phyloP scores from a whole-genome alignment of 2,113 vertebrate genomes.

The Xenopus tropicalis region DNA sequence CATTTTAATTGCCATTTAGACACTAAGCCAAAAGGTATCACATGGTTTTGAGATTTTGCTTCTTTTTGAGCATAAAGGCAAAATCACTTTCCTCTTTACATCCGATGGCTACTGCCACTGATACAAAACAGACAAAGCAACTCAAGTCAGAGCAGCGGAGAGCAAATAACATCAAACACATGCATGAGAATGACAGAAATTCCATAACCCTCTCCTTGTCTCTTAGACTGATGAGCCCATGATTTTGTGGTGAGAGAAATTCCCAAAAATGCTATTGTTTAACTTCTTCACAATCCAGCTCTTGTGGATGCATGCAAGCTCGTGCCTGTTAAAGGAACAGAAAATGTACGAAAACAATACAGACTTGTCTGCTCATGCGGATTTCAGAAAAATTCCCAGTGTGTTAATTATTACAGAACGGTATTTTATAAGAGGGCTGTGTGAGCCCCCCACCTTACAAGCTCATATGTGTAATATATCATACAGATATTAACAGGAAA shows the following conservation, averaged over 20 bases:
- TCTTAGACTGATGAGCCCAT: slow-evolving; percentile 40
- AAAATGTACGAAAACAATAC: slow-evolving; percentile 28
- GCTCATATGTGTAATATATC: too few relatives aligned
- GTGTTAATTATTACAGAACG: slow-evolving; percentile 4
- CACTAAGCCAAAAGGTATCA: too few relatives aligned
- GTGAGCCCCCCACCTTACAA: too few relatives aligned
- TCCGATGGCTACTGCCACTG: slow-evolving; percentile 11
- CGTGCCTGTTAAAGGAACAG: slow-evolving; percentile 26
- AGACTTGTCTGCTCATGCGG: slow-evolving; percentile 23
- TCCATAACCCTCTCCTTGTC: slow-evolving; percentile 38
- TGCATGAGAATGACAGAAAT: slow-evolving; percentile 36
- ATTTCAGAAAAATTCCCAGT: slow-evolving; percentile 26
- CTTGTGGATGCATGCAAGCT: slow-evolving; percentile 22
- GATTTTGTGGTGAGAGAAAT: slow-evolving; percentile 44
- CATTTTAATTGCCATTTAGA: too few relatives aligned
- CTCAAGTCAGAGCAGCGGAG: slow-evolving; percentile 16
- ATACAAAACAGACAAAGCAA: slow-evolving; percentile 29
- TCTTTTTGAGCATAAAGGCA: too few relatives aligned
- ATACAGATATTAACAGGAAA: too few relatives aligned
- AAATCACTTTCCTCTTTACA: not conserved
- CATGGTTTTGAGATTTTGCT: too few relatives aligned
- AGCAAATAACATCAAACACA: slow-evolving; percentile 34
- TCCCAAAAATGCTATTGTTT: slow-evolving; percentile 44
- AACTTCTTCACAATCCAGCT: slow-evolving; percentile 14
- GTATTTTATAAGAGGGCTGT: not conserved